Evolutionary conservation across 2,888 invertebrate species (phyloP), one percentile per base, ranked within the genome.

Genomic region (Parapristionchus giblindavisi): DNA sequence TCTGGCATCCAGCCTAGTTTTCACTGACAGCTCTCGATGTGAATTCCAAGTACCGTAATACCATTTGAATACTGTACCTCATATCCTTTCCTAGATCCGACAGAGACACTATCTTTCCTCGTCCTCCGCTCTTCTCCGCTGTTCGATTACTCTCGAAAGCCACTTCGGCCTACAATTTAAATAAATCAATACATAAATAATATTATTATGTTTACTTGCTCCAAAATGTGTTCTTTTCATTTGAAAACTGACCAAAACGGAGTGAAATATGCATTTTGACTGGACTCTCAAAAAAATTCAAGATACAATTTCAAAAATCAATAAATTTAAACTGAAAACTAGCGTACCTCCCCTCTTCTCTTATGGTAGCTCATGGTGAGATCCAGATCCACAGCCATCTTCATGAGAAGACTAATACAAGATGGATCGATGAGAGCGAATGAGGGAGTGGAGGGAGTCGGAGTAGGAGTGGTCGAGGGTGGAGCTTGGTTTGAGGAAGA

Each of bases 381-480:
- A 66, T 85, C 82, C 60, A 85, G 76, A 51, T 85, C 85, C 24
- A 83, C 58, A 11, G 85, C 85, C 79, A 85, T 84, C 75, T 82
- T 80, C 83, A 83, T 83, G 3, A 83, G 75, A 32, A 79, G 72
- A 6, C 81, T 73, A 17, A 81, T 80, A 65, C 83, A 83, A 11
- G 77, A 78, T 11, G 80, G 80, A 58, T 83, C 83, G 61, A 76
- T 79, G 36, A 83, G 65, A 14, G 79, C 77, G 66, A 83, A 83
- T 32, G 79, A 75, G 40, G 63, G 56, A 34, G 70, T 38, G 34
- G 75, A 76, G 17, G 66, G 74, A 3, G 76, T 43, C 24, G 78
- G 72, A 8, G 73, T 58, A 21, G 75, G 75, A 29, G 56, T 40
- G 52, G 52, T 51, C 0, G 43, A 43, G 5, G 63, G 29, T 5